Percentiles rank a stretch among this genome's conserved stretches.
phyloP scores from a whole-genome alignment of 1,140 invertebrate genomes.

The Lerema accius region DNA sequence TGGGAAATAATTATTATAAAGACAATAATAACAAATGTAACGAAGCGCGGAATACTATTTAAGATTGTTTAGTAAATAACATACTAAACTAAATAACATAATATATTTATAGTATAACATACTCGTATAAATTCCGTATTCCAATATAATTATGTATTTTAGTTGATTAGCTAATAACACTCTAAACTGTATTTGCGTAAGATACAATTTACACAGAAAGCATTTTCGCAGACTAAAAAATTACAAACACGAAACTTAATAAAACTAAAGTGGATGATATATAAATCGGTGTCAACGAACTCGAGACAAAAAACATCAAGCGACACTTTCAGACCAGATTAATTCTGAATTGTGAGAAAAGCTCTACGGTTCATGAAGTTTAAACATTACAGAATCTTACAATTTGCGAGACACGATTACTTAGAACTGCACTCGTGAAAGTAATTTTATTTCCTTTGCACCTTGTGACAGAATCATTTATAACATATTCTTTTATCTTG shows the following conservation, averaged over 20 bases:
- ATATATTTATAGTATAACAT: too few relatives aligned
- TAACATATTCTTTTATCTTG: slow-evolving; percentile 3
- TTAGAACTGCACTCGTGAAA: slow-evolving; percentile 6
- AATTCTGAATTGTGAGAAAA: slow-evolving; percentile 13
- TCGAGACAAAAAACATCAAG: slow-evolving; percentile 5
- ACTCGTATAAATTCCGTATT: too few relatives aligned
- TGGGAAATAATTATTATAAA: too few relatives aligned
- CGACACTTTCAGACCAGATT: slow-evolving; percentile 5
- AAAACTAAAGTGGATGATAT: background rate
- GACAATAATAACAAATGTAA: too few relatives aligned
- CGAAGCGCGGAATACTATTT: too few relatives aligned
- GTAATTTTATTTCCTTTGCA: slow-evolving; percentile 12
- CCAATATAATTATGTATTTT: too few relatives aligned
- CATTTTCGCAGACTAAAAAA: background rate
- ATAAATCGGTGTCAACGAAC: slow-evolving; percentile 3
- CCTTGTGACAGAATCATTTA: background rate
- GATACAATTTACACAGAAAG: too few relatives aligned
- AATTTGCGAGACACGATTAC: slow-evolving; percentile 18
- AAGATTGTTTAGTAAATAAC: too few relatives aligned
- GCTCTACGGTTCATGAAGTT: slow-evolving; percentile 2
- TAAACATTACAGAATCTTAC: slow-evolving; percentile 3
- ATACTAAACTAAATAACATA: too few relatives aligned
- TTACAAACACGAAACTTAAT: background rate
- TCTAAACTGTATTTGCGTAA: too few relatives aligned
- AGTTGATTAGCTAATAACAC: too few relatives aligned